A percentile compares a stretch with the other conserved stretches of the same genome.
Conservation (phyloP, 2,113 vertebrate species). For the Formicarius rufipectus region DNA sequence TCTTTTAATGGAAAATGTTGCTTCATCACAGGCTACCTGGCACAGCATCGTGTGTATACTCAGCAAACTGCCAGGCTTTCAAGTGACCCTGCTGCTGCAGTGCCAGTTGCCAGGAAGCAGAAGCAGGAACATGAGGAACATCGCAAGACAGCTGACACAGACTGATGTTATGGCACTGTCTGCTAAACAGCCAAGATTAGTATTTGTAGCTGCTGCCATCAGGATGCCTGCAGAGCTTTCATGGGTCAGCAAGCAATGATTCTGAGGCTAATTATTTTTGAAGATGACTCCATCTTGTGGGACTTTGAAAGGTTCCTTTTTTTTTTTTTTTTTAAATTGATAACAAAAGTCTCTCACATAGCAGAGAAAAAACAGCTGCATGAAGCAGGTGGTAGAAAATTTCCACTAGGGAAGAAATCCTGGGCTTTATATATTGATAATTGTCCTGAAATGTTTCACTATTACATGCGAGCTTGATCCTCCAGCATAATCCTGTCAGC, state of each 20-base stretch:
- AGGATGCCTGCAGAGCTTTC: not conserved
- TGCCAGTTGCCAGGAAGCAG: not conserved
- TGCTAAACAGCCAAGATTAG: not conserved
- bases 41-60: not conserved
- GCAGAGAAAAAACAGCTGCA: constrained; percentile 13
- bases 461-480: not conserved
- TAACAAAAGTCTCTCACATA: constrained; percentile 53
- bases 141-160: not conserved
- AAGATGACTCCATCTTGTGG: constrained; percentile 24
- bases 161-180: not conserved
- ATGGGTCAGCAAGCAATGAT: constrained; percentile 25
- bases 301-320: constrained; percentile 39
- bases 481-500: constrained; percentile 37
- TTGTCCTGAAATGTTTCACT: constrained; percentile 53
- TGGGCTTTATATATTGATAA: constrained; percentile 56
- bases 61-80: not conserved
- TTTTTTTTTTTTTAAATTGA: constrained; percentile 9
- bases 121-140: not conserved
- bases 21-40: not conserved
- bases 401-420: constrained; percentile 48
- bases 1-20: constrained; percentile 11
- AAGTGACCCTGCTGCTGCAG: not conserved
- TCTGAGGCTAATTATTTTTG: constrained; percentile 48
- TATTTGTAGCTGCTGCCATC: constrained; percentile 19
- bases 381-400: constrained; percentile 54